Percentiles rank a stretch among this genome's conserved stretches.
These are phyloP conservation scores for Crossaster papposus DNA, from an alignment of 53 echinoderm and acorn worm genomes.

Conservation along the genomic window DNA sequence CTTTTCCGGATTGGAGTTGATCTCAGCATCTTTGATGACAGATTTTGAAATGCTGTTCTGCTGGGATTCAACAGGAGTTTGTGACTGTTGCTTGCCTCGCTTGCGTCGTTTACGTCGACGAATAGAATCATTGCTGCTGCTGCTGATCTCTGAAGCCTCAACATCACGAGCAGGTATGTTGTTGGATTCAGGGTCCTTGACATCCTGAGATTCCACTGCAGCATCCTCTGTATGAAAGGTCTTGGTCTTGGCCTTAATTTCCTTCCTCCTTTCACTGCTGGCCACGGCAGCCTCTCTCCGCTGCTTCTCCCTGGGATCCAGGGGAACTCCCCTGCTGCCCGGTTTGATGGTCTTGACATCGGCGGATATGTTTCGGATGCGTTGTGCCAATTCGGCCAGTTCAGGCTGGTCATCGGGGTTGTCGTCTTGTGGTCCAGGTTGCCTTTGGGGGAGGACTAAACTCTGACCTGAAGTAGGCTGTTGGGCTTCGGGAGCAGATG, in stretches of 20 bases:
- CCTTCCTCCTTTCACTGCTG: conserved; percentile 21
- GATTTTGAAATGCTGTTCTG: background rate
- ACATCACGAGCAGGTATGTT: conserved; percentile 1
- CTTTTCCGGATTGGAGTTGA: background rate
- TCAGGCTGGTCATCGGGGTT: conserved; percentile 4
- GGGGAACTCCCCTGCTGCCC: conserved; percentile 9
- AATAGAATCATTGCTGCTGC: conserved; percentile 6
- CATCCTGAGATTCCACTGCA: background rate
- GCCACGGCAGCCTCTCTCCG: conserved; percentile 24
- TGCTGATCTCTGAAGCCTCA: background rate
- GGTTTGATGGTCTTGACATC: conserved; percentile 41
- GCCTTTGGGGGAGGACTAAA: background rate
- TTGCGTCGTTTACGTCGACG: conserved; percentile 43
- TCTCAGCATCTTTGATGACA: background rate
- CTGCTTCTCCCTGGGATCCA: conserved; percentile 24
- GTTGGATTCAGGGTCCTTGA: background rate
- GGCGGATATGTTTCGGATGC: conserved; percentile 44
- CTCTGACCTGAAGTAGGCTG: background rate
- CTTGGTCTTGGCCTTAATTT: conserved; percentile 24
- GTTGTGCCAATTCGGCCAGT: conserved; percentile 47
- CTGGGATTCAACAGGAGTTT: background rate
- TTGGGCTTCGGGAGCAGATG: background rate
- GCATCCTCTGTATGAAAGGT: background rate
- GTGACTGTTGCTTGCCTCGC: conserved; percentile 33
- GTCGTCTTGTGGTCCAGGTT: background rate